Base-by-base conservation (phyloP, 2,797 vertebrate genomes). In the Hydrocynus forskahlii region DNA sequence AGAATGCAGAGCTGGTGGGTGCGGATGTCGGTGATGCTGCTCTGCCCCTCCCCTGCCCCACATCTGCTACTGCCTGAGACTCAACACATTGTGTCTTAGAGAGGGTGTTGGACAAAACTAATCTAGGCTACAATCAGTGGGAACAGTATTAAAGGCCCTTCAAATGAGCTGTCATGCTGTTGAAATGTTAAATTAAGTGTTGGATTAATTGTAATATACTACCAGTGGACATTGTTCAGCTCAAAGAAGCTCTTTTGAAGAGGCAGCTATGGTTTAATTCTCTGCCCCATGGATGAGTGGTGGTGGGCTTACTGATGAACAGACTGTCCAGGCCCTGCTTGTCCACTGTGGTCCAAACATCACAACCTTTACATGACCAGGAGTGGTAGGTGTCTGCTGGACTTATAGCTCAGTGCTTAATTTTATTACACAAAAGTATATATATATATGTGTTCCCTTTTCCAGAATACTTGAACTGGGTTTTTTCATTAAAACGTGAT, bases 401-500 rank as follows among this genome's bases (percentile, higher is more conserved):
- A 82, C 88, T 88, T 89, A 86, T 91, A 87, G 84, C 87, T 85
- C 79, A 75, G 81, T 89, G 82, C 38, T 17, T 88, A 87, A 68
- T 82, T 80, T 75, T 83, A 74, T 52, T 52, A 75, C 77, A 75
- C n/a, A 78, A 71, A 60, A 84, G 59, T 92, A 92, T 94, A 92
- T 91, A 92, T 94, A 92, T 91, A 87, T 91, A 88, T 91, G 90
- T 89, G 60, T 90, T 83, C 75, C 86, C 84, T 83, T 75, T 89
- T 89, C 88, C 90, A 91, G 86, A 93, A 91, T 93, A 95, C 93
- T 95, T 95, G 93, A 95, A 95, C 91, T 92, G 84, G 87, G 92
- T 87, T 86, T 91, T 91, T 90, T 92, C 90, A 92, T 93, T 93
- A 91, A 93, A 94, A 81, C 79, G 86, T 90, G 69, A 82, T 81